Evolutionary conservation across 2,797 vertebrate genomes (phyloP), one percentile per base, ranked within the genome.

Genomic region (Hyperoplus immaculatus): DNA sequence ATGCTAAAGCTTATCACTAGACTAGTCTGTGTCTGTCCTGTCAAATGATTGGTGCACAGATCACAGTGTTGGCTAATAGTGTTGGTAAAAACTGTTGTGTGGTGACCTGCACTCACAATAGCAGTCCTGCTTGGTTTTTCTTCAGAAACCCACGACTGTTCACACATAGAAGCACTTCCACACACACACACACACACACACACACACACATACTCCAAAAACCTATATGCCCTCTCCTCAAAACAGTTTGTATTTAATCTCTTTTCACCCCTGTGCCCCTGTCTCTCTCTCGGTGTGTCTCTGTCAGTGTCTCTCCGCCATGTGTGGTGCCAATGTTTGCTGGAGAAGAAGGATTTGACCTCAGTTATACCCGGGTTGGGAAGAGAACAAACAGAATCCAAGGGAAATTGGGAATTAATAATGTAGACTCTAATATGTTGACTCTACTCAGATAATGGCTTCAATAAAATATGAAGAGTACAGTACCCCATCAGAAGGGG

Each of bases 391-490:
- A 94, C 89, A 89, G 59, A 86, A 85, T 90, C 77, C 62, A 59
- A 49, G 53, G 80, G 80, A 92, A 90, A 94, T 92, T 92, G 92
- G 29, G 88, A 93, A 93, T 94, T 88, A 94, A 93, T 94, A 94
- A 94, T 94, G 93, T 90, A 93, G 80, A 86, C 81, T 80, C 71
- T 93, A 91, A 94, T 91, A 83, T 93, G 88, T 94, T 89, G 88
- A 90, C 91, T 91, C 83, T 88, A 78, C 89, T 87, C 85, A 79
- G 84, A 92, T 92, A 87, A 92, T 80, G 54, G 78, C 85, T 92
- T 94, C 82, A 92, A 92, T 92, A 90, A 94, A 91, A 91, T 89
- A 92, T 91, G 87, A 89, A 80, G 78, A 89, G 89, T 78, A 78
- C 76, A 82, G 82, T 74, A 46, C 56, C 63, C 82, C 72, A 81